Evolutionary conservation across 2,888 invertebrate genomes (phyloP).

Genomic region (Pecten maximus): DNA sequence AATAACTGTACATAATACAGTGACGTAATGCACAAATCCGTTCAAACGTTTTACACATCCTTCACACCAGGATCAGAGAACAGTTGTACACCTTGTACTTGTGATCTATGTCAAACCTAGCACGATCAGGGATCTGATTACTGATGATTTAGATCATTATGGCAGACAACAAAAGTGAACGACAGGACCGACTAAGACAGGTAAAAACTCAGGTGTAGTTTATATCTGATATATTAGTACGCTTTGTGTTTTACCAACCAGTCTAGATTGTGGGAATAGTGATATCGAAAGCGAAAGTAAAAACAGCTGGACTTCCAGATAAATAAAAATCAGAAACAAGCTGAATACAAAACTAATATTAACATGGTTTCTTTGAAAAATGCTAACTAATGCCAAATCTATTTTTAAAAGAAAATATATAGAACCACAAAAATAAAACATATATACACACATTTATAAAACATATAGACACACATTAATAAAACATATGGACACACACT

Average conservation of each 20-base stretch:
- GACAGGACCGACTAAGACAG: not conserved
- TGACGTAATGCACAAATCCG: not conserved
- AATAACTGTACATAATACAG: not conserved
- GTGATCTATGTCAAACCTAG: not conserved
- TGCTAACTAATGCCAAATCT: too few species aligned
- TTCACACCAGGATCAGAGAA: not conserved
- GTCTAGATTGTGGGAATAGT: not conserved
- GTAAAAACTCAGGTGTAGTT: not conserved
- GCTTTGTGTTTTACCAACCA: not conserved
- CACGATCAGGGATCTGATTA: not conserved
- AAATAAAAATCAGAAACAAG: too few species aligned
- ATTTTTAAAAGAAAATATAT: too few species aligned
- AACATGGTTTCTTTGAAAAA: too few species aligned
- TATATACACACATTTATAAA: too few species aligned
- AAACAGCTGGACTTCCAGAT: not conserved
- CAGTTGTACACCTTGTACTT: not conserved
- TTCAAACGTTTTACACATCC: not conserved
- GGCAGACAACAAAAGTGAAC: not conserved
- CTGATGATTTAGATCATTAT: not conserved
- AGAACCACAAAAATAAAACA: too few species aligned
- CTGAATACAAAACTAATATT: too few species aligned
- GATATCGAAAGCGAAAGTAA: slow-evolving; percentile 17
- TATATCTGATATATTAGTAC: too few species aligned
- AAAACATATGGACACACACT: too few species aligned
- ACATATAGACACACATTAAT: too few species aligned